Percentiles rank a stretch among this genome's conserved stretches.
Evolutionary conservation across 2,113 vertebrate species (phyloP).

Genomic region (Entosphenus tridentatus): DNA sequence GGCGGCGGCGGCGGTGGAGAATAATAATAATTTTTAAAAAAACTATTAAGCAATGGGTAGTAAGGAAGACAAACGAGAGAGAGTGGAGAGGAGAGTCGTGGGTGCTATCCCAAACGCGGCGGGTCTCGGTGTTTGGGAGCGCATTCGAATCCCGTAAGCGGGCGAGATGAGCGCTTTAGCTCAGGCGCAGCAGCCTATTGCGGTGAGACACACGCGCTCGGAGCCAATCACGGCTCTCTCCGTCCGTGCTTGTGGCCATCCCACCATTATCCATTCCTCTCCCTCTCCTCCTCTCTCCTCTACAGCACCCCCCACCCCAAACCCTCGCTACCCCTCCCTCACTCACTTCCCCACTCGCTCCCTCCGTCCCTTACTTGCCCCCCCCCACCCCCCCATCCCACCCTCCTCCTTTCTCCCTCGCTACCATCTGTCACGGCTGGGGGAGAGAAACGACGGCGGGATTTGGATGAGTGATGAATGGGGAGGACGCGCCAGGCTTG

Average conservation of each 20-base stretch:
- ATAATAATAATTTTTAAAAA: too few species aligned
- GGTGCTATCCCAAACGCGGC: not conserved
- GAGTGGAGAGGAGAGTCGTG: not conserved
- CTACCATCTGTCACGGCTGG: not conserved
- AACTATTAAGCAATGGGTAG: too few species aligned
- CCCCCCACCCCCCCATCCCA: not conserved
- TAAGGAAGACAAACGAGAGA: too few species aligned
- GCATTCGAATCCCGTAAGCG: not conserved
- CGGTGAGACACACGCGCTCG: not conserved
- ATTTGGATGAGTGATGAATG: too few species aligned
- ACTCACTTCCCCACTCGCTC: not conserved
- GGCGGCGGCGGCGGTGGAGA: too few species aligned
- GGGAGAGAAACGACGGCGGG: too few species aligned
- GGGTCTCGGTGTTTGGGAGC: not conserved
- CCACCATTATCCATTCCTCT: not conserved
- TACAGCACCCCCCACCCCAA: not conserved
- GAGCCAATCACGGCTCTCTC: not conserved
- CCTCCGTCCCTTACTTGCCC: not conserved
- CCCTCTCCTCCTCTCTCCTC: not conserved
- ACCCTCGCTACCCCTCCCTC: not conserved
- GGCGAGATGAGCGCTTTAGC: not conserved
- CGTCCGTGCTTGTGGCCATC: not conserved
- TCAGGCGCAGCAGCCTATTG: not conserved
- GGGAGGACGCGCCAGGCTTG: too few species aligned
- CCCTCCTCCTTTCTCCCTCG: conserved; percentile 1